Percentiles rank a stretch among this genome's conserved stretches.
phyloP scores from a whole-genome alignment of 2,888 invertebrate genomes.

The Limenitis camilla region DNA sequence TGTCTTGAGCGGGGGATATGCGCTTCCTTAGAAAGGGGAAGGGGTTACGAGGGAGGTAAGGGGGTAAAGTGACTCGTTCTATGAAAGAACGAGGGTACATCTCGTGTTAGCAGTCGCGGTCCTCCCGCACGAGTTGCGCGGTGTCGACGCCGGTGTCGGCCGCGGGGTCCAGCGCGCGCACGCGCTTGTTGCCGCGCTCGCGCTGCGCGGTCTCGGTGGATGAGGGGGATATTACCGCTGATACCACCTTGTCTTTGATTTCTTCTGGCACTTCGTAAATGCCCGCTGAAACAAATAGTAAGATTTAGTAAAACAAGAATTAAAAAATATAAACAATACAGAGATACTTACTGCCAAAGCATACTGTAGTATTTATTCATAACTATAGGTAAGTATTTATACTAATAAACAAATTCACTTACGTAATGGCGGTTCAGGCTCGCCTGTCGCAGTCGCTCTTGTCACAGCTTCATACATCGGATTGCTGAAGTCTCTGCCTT shows the following conservation, averaged over 20 bases:
- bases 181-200: slow-evolving; percentile 75
- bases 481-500: slow-evolving; percentile 95
- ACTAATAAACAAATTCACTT: slow-evolving; percentile 29
- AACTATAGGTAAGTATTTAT: not conserved
- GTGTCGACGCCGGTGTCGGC: slow-evolving; percentile 94
- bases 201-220: slow-evolving; percentile 82
- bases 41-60: not conserved
- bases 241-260: slow-evolving; percentile 79
- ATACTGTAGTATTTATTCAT: not conserved
- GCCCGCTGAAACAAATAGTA: slow-evolving; percentile 57
- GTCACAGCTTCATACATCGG: slow-evolving; percentile 97
- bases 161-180: slow-evolving; percentile 88
- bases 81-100: slow-evolving; percentile 1
- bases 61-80: slow-evolving; percentile 13
- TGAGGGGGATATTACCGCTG: slow-evolving; percentile 86
- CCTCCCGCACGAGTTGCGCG: slow-evolving; percentile 91
- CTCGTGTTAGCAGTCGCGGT: slow-evolving; percentile 78
- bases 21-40: not conserved
- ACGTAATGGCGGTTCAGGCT: slow-evolving; percentile 52
- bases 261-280: slow-evolving; percentile 89
- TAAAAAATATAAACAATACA: no score
- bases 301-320: no score
- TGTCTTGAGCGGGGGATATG: not conserved
- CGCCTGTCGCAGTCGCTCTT: slow-evolving; percentile 66
- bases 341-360: no score